Evolutionary conservation across 2,113 vertebrate species (phyloP), one percentile per base, ranked within the genome.

Genomic region (Variabilichromis moorii): DNA sequence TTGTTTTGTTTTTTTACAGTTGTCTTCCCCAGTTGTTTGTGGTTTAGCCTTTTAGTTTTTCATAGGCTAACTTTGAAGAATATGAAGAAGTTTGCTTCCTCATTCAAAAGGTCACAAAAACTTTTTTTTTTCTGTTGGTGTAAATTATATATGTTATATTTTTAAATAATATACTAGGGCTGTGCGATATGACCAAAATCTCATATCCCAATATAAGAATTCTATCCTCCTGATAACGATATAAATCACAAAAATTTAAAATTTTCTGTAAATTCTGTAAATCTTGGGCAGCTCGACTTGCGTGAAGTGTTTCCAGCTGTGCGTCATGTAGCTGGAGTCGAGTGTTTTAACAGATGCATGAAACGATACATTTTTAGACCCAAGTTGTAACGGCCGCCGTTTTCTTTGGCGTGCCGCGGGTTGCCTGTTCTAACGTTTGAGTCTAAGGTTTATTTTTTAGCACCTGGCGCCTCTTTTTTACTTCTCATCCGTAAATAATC

Each of bases 311-410:
- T 54, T 54, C 9, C 51, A 54, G 51, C 51, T 54, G 51, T 0
- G 9, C 0, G 9, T 54, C 51, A 1, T 14, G 3, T 45, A 45
- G 2, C 6, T 4, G 19, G 51, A 53, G 51, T 53, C 0, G 9
- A 53, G 51, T 53, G 51, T 21, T 53, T 21, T 53, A 53, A 53
- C 9, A 0, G n/a, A 21, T 53, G 9, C n/a, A 53, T 53, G 51
- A 53, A 53, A 53, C 19, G 0, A 53, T 11, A 53, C 3, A 53
- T 21, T 21, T 51, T 5, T 47, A 47, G 14, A 47, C 7, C 0
- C 19, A 51, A 19, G 17, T 19, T 19, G 16, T 50, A 17, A 50
- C 0, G 0, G 16, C 8, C 0, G 8, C 17, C 17, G 8, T 51
- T 51, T 51, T n/a, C 19, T 53, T n/a, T 53, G 19, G 17, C 19